phyloP scores from a whole-genome alignment of 2,113 vertebrate genomes.

The Hyaena hyaena region DNA sequence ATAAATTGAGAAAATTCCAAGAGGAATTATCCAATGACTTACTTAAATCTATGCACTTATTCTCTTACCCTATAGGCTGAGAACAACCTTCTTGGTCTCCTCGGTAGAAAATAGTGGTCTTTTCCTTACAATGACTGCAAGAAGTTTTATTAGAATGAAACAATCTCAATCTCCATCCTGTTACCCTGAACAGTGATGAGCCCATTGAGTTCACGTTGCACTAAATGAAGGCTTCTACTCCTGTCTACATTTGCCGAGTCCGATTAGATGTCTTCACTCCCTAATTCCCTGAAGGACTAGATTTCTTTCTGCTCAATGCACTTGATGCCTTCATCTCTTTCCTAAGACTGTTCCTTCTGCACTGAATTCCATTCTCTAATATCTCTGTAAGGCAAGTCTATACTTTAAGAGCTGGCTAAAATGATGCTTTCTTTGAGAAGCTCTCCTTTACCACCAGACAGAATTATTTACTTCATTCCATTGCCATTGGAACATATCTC shows the following conservation, averaged over 20 bases:
- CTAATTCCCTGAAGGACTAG: not conserved
- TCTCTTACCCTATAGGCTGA: slow-evolving; percentile 59
- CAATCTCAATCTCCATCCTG: not conserved
- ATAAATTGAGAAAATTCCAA: slow-evolving; percentile 32
- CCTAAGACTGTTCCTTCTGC: not conserved
- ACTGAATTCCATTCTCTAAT: not conserved
- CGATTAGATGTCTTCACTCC: not conserved
- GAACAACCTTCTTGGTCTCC: slow-evolving; percentile 63
- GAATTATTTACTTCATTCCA: not conserved
- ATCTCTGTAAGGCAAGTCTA: not conserved
- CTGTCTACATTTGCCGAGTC: not conserved
- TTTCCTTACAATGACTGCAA: slow-evolving; percentile 26
- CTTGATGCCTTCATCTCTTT: not conserved
- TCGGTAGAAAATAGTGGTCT: slow-evolving; percentile 52
- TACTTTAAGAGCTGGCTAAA: not conserved
- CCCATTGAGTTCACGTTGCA: not conserved
- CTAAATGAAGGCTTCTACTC: not conserved
- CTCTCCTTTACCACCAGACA: not conserved
- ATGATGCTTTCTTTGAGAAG: not conserved
- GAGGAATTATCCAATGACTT: slow-evolving; percentile 51
- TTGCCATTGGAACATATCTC: not conserved
- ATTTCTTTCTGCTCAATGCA: not conserved
- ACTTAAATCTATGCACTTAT: slow-evolving; percentile 63
- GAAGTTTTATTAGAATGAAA: slow-evolving; percentile 73
- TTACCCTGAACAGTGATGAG: not conserved